phyloP scores from a whole-genome alignment of 2,113 vertebrate genomes.

The Felis chaus region DNA sequence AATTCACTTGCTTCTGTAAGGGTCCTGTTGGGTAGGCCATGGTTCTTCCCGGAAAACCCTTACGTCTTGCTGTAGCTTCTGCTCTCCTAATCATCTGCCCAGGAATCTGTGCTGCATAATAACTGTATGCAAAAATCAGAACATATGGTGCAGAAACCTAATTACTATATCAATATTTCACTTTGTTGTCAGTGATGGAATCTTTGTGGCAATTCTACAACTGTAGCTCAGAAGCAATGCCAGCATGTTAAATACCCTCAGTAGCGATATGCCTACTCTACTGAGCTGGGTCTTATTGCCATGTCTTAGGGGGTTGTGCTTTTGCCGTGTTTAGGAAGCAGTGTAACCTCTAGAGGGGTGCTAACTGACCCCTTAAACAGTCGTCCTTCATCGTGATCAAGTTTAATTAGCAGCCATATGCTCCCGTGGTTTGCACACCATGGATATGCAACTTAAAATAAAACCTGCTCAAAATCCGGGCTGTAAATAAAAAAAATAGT shows the following conservation, averaged over 20 bases:
- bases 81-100: slow-evolving; percentile 29
- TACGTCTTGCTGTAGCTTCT: neutral
- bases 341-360: neutral
- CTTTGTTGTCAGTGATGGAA: slow-evolving; percentile 59
- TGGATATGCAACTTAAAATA: neutral
- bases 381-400: slow-evolving; percentile 54
- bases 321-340: neutral
- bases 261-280: accelerated
- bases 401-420: slow-evolving; percentile 65
- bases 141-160: slow-evolving; percentile 74
- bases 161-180: slow-evolving; percentile 76
- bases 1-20: neutral
- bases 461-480: neutral
- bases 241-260: neutral
- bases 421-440: neutral
- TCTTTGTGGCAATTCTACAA: slow-evolving; percentile 24
- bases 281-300: neutral
- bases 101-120: slow-evolving; percentile 57
- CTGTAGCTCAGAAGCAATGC: neutral
- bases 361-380: slow-evolving; percentile 56
- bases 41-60: neutral
- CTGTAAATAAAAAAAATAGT: slow-evolving; percentile 15
- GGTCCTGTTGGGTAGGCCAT: neutral
- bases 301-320: neutral
- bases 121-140: slow-evolving; percentile 58